These are phyloP conservation scores for Heterohyrax brucei DNA, from an alignment of 2,797 vertebrate genomes.

Conservation along the genomic window DNA sequence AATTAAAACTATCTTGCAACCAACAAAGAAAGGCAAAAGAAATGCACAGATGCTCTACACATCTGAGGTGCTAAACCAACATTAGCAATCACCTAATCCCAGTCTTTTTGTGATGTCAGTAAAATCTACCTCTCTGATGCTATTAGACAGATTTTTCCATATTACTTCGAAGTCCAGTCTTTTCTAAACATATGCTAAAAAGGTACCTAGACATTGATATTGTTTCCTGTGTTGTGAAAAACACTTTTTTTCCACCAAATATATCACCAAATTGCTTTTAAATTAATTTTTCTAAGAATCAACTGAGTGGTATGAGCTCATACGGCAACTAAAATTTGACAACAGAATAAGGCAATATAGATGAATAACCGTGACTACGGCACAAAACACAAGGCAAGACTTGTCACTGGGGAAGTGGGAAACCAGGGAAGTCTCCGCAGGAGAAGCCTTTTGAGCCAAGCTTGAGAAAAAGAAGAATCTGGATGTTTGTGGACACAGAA, in stretches of 20 bases:
- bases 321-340: conserved; percentile 7
- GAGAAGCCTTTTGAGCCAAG: not conserved
- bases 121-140: not conserved
- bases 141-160: not conserved
- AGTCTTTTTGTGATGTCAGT: not conserved
- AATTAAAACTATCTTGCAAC: not conserved
- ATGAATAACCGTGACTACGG: not conserved
- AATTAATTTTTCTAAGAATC: conserved; percentile 14
- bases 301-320: not conserved
- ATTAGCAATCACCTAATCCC: not conserved
- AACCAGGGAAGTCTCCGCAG: not conserved
- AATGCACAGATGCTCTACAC: not conserved
- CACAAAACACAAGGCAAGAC: not conserved
- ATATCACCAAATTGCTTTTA: conserved; percentile 9
- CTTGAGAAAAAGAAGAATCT: not conserved
- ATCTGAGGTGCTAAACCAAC: accelerated
- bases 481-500: not conserved
- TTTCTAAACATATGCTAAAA: conserved; percentile 32
- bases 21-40: not conserved
- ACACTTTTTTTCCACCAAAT: not conserved
- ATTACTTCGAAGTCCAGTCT: conserved; percentile 38
- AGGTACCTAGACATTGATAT: not conserved
- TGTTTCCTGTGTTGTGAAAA: not conserved
- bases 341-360: not conserved
- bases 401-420: not conserved